phyloP scores from a whole-genome alignment of 2,113 vertebrate species.

The Serilophus lunatus region DNA sequence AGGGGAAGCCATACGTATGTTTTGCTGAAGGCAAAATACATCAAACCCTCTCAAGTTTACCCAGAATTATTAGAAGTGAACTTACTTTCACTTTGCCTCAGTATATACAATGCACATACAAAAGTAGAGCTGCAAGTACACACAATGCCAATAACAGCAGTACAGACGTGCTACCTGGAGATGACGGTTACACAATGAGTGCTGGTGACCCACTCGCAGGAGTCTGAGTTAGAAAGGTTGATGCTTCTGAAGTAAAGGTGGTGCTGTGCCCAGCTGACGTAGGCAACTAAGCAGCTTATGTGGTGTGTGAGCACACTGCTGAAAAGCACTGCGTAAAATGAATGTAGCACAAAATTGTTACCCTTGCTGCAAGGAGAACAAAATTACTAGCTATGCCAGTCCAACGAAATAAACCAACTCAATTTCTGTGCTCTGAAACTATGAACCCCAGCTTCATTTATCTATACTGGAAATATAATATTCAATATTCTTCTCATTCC shows the following conservation, averaged over 20 bases:
- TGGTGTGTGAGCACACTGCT: neutral
- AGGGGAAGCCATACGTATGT: neutral
- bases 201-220: neutral
- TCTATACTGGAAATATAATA: neutral
- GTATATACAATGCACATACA: neutral
- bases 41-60: neutral
- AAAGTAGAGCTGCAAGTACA: neutral
- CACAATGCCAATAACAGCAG: neutral
- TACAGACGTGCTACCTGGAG: neutral
- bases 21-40: neutral
- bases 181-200: rapidly evolving
- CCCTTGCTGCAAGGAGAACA: conserved; percentile 10
- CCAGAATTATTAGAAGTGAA: neutral
- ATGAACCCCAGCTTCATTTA: neutral
- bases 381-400: neutral
- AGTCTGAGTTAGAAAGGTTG: neutral
- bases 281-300: neutral
- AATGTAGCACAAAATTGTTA: neutral
- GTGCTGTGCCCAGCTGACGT: neutral
- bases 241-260: neutral
- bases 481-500: neutral
- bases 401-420: neutral
- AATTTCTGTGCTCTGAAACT: neutral
- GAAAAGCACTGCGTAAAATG: neutral
- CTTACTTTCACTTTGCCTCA: conserved; percentile 1